Evolutionary conservation across 2,113 vertebrate genomes (phyloP).

Genomic region (Arvicanthis niloticus): DNA sequence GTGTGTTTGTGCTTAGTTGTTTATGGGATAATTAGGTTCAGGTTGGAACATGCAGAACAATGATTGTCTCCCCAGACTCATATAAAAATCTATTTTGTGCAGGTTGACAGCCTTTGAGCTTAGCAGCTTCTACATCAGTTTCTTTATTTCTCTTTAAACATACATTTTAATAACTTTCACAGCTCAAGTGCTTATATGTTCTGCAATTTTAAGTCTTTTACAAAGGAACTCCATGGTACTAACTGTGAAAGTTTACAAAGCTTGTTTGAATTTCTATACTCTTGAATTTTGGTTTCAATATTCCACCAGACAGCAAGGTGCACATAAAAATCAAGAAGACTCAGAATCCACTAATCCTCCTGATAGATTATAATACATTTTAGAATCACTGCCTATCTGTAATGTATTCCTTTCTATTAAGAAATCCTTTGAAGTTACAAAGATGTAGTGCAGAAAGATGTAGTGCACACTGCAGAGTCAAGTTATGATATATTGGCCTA

Average conservation of each 20-base stretch:
- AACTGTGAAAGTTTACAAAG: not conserved
- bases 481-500: not conserved
- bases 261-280: conserved; percentile 1
- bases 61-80: conserved; percentile 70
- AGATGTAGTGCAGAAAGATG: not conserved
- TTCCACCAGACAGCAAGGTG: not conserved
- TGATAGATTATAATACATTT: not conserved
- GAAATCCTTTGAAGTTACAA: not conserved
- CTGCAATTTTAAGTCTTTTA: conserved; percentile 12
- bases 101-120: conserved; percentile 34
- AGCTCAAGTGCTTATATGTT: not conserved
- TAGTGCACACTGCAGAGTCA: not conserved
- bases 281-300: not conserved
- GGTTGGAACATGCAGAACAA: conserved; percentile 76
- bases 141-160: conserved; percentile 6
- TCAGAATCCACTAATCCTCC: not conserved
- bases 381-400: not conserved
- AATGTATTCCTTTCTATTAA: not conserved
- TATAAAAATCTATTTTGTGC: conserved; percentile 70
- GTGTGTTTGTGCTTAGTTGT: conserved; percentile 74
- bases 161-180: conserved; percentile 37
- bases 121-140: not conserved
- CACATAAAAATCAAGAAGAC: not conserved
- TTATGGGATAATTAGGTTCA: conserved; percentile 80
- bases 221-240: not conserved